These are phyloP conservation scores for Fragum fragum DNA, from an alignment of 2,888 invertebrate species.

Conservation along the genomic window DNA sequence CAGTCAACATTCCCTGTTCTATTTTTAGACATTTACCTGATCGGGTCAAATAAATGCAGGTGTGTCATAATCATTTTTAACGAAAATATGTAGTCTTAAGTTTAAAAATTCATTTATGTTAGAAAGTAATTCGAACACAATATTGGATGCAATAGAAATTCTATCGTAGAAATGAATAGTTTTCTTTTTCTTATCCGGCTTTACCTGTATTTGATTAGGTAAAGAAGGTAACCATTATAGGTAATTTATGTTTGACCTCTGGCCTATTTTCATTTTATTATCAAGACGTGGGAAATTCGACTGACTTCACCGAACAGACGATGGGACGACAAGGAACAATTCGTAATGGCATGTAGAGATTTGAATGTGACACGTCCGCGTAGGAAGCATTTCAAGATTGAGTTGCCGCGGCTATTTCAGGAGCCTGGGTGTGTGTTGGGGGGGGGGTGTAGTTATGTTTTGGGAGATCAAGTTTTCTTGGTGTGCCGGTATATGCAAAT, in stretches of 20 bases:
- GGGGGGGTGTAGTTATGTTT: too few relatives aligned
- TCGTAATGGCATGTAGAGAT: too few relatives aligned
- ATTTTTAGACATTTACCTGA: slow-evolving; percentile 61
- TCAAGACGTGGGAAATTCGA: neutral
- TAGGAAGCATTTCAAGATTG: too few relatives aligned
- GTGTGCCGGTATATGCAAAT: too few relatives aligned
- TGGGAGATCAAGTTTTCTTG: too few relatives aligned
- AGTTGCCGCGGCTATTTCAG: too few relatives aligned
- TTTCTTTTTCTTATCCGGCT: neutral
- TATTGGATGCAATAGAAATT: too few relatives aligned
- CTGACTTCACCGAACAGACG: neutral
- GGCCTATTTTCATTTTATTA: neutral
- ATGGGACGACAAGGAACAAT: too few relatives aligned
- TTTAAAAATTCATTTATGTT: too few relatives aligned
- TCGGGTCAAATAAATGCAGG: slow-evolving; percentile 28
- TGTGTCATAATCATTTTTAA: neutral
- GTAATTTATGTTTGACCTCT: neutral
- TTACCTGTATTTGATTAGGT: neutral
- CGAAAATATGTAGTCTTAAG: neutral
- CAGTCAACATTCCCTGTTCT: slow-evolving; percentile 56
- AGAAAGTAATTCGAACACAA: neutral
- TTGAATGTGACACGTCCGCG: too few relatives aligned
- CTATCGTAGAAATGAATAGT: too few relatives aligned
- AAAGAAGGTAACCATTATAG: neutral
- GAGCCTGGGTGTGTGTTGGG: too few relatives aligned